Evolutionary conservation across 2,113 vertebrate genomes (phyloP).

Genomic region (Eolophus roseicapilla): DNA sequence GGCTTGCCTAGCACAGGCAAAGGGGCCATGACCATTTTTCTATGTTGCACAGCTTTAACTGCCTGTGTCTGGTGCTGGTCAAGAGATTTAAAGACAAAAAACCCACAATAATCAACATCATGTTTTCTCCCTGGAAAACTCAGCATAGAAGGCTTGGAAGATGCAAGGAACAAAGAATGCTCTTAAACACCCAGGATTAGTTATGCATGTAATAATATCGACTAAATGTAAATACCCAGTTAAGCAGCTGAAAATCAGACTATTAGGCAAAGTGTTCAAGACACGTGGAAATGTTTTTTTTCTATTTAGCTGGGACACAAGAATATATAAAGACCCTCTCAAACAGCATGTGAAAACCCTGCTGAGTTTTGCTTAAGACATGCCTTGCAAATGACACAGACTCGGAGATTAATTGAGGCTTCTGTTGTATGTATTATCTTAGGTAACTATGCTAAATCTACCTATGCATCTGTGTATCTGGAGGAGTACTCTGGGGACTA

Average conservation of each 20-base stretch:
- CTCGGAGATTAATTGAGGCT: background rate
- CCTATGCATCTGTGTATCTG: no score
- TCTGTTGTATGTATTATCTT: fast-evolving
- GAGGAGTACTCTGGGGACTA: background rate
- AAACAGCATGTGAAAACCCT: background rate
- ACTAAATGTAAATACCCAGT: slow-evolving; percentile 8
- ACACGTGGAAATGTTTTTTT: slow-evolving; percentile 16
- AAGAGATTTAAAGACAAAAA: background rate
- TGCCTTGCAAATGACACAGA: background rate
- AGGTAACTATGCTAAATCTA: background rate
- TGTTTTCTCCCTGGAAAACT: background rate
- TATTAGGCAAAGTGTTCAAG: background rate
- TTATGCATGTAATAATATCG: background rate
- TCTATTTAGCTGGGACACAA: background rate
- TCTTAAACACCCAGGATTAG: background rate
- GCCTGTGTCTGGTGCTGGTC: background rate
- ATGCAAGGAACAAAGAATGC: background rate
- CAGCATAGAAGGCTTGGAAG: background rate
- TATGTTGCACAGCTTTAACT: background rate
- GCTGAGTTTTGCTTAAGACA: background rate
- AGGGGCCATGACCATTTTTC: background rate
- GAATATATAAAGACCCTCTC: background rate
- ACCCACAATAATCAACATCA: background rate
- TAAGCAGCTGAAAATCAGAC: slow-evolving; percentile 22
- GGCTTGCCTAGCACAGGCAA: background rate